A percentile compares a stretch with the other conserved stretches of the same genome.
Evolutionary conservation across 1,140 invertebrate genomes (phyloP).

Genomic region (Meloidogyne floridensis): DNA sequence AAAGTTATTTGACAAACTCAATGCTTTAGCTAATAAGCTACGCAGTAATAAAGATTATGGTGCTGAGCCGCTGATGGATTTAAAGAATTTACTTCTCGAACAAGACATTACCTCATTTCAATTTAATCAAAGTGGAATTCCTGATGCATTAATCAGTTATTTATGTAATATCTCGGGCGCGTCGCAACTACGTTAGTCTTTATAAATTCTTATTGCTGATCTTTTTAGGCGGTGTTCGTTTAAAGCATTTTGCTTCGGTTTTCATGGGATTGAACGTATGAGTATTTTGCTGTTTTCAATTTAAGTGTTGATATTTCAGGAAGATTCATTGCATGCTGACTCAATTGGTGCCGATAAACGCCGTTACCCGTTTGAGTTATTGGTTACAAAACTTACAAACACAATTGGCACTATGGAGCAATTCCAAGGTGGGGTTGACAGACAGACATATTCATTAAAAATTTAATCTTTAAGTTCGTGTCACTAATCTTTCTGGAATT

Average conservation of each 20-base stretch:
- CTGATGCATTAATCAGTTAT: slow-evolving; percentile 49
- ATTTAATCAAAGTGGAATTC: slow-evolving; percentile 59
- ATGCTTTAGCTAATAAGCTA: slow-evolving; percentile 26
- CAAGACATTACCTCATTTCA: slow-evolving; percentile 60
- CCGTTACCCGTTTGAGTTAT: slow-evolving; percentile 74
- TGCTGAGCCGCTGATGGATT: slow-evolving; percentile 45
- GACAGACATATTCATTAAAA: slow-evolving; percentile 28
- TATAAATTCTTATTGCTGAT: neutral
- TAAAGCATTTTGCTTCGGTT: slow-evolving; percentile 54
- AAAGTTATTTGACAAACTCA: slow-evolving; percentile 31
- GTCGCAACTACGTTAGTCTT: slow-evolving; percentile 31
- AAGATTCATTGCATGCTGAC: slow-evolving; percentile 8
- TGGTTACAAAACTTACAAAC: slow-evolving; percentile 88
- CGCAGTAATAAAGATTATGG: slow-evolving; percentile 35
- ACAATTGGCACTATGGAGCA: slow-evolving; percentile 96
- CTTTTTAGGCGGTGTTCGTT: slow-evolving; percentile 31
- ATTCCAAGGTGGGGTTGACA: slow-evolving; percentile 84
- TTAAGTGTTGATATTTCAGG: neutral
- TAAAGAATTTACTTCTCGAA: slow-evolving; percentile 40
- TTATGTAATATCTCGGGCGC: slow-evolving; percentile 35
- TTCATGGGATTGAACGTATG: slow-evolving; percentile 49
- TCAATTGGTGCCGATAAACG: slow-evolving; percentile 36
- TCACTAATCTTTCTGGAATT: slow-evolving; percentile 43
- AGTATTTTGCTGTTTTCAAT: neutral
- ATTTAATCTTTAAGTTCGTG: slow-evolving; percentile 26